A percentile compares a stretch with the other conserved stretches of the same genome.
These are phyloP conservation scores for Agrypnus murinus DNA, from an alignment of 2,888 invertebrate genomes.

Conservation along the genomic window DNA sequence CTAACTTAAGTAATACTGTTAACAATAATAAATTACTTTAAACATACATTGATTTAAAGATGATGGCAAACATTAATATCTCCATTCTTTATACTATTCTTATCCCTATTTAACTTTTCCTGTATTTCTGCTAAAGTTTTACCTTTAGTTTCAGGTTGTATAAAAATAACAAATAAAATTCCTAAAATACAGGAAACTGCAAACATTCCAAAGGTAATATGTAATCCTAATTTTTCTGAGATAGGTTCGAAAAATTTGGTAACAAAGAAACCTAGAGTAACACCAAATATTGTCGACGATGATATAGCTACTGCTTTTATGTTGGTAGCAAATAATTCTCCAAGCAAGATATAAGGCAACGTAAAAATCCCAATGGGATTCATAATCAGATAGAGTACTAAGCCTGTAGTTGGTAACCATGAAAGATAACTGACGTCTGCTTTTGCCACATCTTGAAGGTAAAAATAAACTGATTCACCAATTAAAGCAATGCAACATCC, in stretches of 20 bases:
- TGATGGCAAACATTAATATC: neutral
- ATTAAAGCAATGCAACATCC: constrained; percentile 74
- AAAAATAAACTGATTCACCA: constrained; percentile 74
- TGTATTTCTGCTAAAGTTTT: constrained; percentile 78
- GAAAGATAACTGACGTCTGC: constrained; percentile 69
- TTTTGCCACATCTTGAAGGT: constrained; percentile 71
- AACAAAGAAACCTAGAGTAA: constrained; percentile 75
- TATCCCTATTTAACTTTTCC: constrained; percentile 71
- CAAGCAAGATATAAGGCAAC: constrained; percentile 77
- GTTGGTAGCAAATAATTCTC: constrained; percentile 78
- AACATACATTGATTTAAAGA: neutral
- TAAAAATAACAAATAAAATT: constrained; percentile 74
- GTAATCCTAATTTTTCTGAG: constrained; percentile 74
- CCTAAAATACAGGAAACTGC: constrained; percentile 74
- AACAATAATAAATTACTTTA: too few relatives aligned
- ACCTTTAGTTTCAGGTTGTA: constrained; percentile 78
- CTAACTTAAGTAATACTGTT: too few relatives aligned
- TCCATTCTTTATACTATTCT: neutral
- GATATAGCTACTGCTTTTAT: constrained; percentile 78
- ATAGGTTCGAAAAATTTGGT: constrained; percentile 77
- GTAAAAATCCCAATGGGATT: constrained; percentile 77
- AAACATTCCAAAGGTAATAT: constrained; percentile 77
- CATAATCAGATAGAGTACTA: constrained; percentile 76
- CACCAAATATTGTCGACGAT: constrained; percentile 74
- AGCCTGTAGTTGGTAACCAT: constrained; percentile 74